Evolutionary conservation across 1,140 invertebrate species (phyloP), one percentile per base, ranked within the genome.

Genomic region (Zaprionus africanus): DNA sequence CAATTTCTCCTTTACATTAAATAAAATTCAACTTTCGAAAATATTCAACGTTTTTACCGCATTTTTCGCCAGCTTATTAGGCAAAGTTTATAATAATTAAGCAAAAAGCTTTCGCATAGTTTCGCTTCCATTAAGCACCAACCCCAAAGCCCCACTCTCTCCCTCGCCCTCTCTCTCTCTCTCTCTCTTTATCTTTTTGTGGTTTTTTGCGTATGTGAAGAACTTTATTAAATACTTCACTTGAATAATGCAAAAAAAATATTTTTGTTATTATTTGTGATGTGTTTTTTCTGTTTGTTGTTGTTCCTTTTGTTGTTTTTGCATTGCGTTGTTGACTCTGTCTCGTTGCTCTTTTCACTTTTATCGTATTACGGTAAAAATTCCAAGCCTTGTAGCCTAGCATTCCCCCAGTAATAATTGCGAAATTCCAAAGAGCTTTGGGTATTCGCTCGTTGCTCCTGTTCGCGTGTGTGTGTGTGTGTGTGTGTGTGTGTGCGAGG

Each of bases 331-430:
- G 19, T 31, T 57, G n/a, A 17, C 6, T 34, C 19, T 58, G 5
- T 22, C 5, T 58, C 34, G 43, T 24, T 43, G 15, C 13, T 60
- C 22, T 43, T 22, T 13, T 34, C 7, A 46, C 41, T 46, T 46
- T 46, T 46, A 46, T 46, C 41, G 46, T 22, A 24, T 24, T 38
- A 58, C 17, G 31, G 31, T 4, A 36, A 57, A 74, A 62, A 69
- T 75, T 75, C 51, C 19, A 11, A 1, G 6, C 0, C 41, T 46
- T 17, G n/a, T 46, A 57, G 26, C 17, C 26, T 38, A 38, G 31
- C 59, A 53, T 60, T 60, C 59, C 46, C 26, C 64, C 43, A 43
- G 49, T 67, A 81, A 81, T 85, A 85, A 85, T 82, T 79, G 79
- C 79, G 58, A 86, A 86, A 82, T 85, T 63, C 76, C 83, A 59